Evolutionary conservation across 92 coral and sea anemone species (phyloP).

Genomic region (Hydrozoanthus gracilis): DNA sequence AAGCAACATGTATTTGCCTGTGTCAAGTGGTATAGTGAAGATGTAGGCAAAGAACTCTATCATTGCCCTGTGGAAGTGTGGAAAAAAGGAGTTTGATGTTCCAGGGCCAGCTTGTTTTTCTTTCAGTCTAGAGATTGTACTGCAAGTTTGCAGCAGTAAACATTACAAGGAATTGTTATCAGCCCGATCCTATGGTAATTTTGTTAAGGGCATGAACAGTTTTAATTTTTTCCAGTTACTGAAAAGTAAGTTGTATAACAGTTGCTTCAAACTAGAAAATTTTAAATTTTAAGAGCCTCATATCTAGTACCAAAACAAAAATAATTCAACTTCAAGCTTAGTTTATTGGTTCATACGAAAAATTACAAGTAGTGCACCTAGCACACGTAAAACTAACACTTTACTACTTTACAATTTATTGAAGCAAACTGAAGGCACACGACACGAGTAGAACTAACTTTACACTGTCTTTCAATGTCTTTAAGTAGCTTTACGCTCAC

Average conservation of each 20-base stretch:
- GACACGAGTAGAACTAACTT: neutral
- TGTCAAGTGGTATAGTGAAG: slow-evolving; percentile 2
- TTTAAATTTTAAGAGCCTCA: too few species aligned
- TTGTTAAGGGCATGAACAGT: neutral
- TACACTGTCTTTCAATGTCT: neutral
- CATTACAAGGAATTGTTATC: neutral
- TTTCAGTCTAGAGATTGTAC: slow-evolving; percentile 1
- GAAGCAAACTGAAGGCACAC: neutral
- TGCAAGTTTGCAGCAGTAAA: slow-evolving; percentile 9
- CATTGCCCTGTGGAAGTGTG: neutral
- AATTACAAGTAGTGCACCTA: neutral
- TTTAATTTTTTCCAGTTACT: neutral
- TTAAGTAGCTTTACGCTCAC: neutral
- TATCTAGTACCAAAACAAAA: too few species aligned
- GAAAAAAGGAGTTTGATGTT: slow-evolving; percentile 10
- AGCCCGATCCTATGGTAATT: slow-evolving; percentile 1
- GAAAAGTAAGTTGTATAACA: neutral
- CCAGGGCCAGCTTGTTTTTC: slow-evolving; percentile 4
- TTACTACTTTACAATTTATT: neutral
- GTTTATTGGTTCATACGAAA: neutral
- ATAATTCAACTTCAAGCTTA: too few species aligned
- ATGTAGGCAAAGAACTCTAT: neutral
- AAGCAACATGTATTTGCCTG: neutral
- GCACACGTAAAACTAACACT: neutral
- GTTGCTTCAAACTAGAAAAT: too few species aligned